These are phyloP conservation scores for Polia nebulosa DNA, from an alignment of 2,888 invertebrate genomes.

Conservation along the genomic window DNA sequence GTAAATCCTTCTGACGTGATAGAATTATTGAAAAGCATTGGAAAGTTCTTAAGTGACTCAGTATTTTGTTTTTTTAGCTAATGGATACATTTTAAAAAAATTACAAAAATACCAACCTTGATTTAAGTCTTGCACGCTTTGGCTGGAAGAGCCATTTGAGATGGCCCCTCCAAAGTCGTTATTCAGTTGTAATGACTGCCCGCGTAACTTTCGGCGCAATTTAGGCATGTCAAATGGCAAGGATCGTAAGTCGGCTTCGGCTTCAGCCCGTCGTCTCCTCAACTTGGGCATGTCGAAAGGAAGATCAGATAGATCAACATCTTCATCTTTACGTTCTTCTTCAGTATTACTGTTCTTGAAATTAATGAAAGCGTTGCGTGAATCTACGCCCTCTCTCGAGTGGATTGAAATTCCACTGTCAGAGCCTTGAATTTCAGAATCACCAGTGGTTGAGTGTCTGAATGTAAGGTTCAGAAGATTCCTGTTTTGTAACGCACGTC, in stretches of 20 bases:
- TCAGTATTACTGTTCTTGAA: constrained; percentile 91
- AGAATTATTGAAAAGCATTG: constrained; percentile 60
- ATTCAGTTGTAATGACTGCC: constrained; percentile 91
- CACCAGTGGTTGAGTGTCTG: constrained; percentile 92
- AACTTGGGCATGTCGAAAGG: constrained; percentile 98
- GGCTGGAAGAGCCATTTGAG: constrained; percentile 95
- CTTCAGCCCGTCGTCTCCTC: constrained; percentile 93
- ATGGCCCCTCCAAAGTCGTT: constrained; percentile 93
- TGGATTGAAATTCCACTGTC: constrained; percentile 97
- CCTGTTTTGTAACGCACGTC: constrained; percentile 94
- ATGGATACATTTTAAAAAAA: not conserved
- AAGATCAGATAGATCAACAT: constrained; percentile 94
- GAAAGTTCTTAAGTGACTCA: constrained; percentile 26
- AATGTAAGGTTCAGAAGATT: constrained; percentile 93
- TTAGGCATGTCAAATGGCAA: constrained; percentile 98
- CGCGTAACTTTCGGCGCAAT: constrained; percentile 94
- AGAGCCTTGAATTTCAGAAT: constrained; percentile 95
- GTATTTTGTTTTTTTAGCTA: constrained; percentile 10
- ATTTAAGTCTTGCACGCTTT: constrained; percentile 94
- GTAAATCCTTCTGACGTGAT: constrained; percentile 77
- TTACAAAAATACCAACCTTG: constrained; percentile 88
- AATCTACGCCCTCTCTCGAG: constrained; percentile 95
- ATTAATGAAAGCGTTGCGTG: constrained; percentile 91
- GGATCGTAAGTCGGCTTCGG: constrained; percentile 95
- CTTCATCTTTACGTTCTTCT: constrained; percentile 88